Evolutionary conservation across 1,140 invertebrate species (phyloP).

Genomic region (Calosoma granatense): DNA sequence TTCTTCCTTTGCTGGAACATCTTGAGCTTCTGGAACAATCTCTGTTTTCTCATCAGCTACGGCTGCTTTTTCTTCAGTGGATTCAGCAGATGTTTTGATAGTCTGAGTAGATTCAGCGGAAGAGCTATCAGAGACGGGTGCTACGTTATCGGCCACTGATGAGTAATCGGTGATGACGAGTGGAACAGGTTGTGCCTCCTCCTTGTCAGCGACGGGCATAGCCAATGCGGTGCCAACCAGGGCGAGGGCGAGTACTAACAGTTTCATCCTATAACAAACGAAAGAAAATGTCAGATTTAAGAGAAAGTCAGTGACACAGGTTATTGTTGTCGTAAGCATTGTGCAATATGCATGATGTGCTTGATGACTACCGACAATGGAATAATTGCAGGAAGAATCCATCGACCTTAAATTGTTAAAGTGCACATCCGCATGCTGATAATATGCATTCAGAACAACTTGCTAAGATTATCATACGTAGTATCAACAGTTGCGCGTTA

Average conservation of each 20-base stretch:
- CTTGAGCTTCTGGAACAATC: neutral
- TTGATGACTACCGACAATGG: too few relatives aligned
- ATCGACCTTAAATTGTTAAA: neutral
- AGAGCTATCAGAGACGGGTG: neutral
- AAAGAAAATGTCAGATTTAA: neutral
- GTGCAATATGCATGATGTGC: neutral
- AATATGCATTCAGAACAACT: neutral
- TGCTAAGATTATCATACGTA: neutral
- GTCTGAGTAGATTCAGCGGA: neutral
- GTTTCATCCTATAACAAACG: conserved; percentile 35
- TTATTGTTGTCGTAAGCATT: neutral
- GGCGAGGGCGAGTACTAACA: conserved; percentile 25
- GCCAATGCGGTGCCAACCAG: conserved; percentile 28
- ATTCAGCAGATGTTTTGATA: neutral
- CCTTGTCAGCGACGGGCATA: conserved; percentile 27
- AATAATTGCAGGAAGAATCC: neutral
- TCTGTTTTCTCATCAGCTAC: conserved; percentile 12
- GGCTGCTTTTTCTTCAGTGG: conserved; percentile 11
- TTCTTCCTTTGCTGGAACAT: too few relatives aligned
- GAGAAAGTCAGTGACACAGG: neutral
- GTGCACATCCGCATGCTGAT: neutral
- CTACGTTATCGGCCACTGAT: conserved; percentile 28
- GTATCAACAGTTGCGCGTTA: neutral
- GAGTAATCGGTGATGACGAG: conserved; percentile 34
- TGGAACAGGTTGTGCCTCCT: conserved; percentile 27